phyloP scores from a whole-genome alignment of 2,113 vertebrate genomes.

The Tauraco erythrolophus region DNA sequence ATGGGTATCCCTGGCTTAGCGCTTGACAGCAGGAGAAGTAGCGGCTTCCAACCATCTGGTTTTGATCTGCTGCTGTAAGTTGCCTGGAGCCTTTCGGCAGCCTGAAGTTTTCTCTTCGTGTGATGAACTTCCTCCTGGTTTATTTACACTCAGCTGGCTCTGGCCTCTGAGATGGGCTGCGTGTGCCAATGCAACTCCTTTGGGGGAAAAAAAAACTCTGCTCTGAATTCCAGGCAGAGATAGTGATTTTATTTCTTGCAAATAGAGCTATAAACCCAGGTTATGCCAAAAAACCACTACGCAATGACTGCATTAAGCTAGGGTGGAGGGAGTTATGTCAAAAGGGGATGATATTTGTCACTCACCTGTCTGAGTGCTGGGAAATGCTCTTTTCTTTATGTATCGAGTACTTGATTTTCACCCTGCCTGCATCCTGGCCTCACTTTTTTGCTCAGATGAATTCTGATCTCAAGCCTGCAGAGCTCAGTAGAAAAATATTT shows the following conservation, averaged over 20 bases:
- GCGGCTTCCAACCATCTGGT: not conserved
- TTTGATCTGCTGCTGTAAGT: not conserved
- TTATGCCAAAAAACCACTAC: not conserved
- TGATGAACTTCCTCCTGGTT: not conserved
- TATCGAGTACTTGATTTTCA: not conserved
- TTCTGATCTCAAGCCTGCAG: not conserved
- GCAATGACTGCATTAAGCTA: not conserved
- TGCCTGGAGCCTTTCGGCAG: not conserved
- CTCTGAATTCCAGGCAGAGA: not conserved
- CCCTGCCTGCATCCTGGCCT: not conserved
- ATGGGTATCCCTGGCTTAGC: not conserved
- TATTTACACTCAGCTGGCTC: not conserved
- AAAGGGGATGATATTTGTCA: constrained; percentile 20
- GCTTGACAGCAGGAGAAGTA: not conserved
- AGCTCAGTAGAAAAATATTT: not conserved
- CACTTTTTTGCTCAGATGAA: not conserved
- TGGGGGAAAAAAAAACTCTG: not conserved
- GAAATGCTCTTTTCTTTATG: not conserved
- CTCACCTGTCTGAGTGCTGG: not conserved
- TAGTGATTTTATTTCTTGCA: constrained; percentile 12
- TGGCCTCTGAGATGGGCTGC: not conserved
- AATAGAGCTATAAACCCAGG: constrained; percentile 20
- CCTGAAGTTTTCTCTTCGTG: not conserved
- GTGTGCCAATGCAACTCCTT: not conserved
- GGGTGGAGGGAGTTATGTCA: not conserved